Evolutionary conservation across 2,888 invertebrate genomes (phyloP).

Genomic region (Dicycla oo): DNA sequence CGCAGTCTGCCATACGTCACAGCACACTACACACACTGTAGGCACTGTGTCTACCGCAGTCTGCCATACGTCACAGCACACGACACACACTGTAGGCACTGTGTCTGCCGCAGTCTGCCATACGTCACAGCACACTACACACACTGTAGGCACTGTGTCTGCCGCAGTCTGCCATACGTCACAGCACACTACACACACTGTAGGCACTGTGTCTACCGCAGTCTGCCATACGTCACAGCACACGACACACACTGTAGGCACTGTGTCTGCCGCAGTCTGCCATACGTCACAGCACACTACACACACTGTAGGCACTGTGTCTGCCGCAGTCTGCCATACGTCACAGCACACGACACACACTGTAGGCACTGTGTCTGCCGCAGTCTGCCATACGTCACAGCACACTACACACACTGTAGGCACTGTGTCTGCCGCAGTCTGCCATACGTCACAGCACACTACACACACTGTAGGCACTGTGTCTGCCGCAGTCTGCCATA

Average conservation of each 20-base stretch:
- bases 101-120: neutral
- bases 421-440: neutral
- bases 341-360: conserved; percentile 23
- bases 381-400: conserved; percentile 12
- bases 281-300: conserved; percentile 22
- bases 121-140: conserved; percentile 22
- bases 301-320: neutral
- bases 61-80: conserved; percentile 10
- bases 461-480: conserved; percentile 5
- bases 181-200: conserved; percentile 19
- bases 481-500: neutral
- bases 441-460: conserved; percentile 20
- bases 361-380: neutral
- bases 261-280: neutral
- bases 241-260: conserved; percentile 15
- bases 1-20: conserved; percentile 12
- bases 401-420: conserved; percentile 13
- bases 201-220: neutral
- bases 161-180: conserved; percentile 5
- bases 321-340: conserved; percentile 1
- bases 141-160: neutral
- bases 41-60: neutral
- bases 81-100: conserved; percentile 15
- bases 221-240: conserved; percentile 10
- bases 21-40: conserved; percentile 13